Conservation (phyloP, 2,797 vertebrate genomes). For the Myripristis murdjan region DNA sequence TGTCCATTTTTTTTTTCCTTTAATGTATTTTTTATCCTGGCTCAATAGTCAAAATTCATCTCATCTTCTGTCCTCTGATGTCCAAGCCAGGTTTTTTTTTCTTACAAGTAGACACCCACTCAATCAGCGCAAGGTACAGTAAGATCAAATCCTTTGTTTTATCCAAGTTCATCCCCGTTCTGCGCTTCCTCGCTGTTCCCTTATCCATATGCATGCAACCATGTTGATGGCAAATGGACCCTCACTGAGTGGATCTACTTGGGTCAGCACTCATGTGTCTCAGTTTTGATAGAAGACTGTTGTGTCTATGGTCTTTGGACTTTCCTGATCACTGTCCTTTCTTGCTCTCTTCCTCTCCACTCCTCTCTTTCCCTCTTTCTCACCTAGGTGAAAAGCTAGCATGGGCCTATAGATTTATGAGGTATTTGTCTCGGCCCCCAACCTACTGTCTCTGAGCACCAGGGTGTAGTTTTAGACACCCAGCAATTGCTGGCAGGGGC, state of each 20-base stretch:
- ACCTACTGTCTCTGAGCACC: constrained; percentile 53
- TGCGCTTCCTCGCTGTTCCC: background rate
- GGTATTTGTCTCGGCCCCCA: constrained; percentile 52
- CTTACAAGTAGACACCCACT: background rate
- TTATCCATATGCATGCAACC: background rate
- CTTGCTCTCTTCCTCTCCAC: constrained; percentile 30
- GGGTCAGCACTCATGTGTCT: background rate
- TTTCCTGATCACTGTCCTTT: background rate
- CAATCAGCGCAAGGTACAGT: no score
- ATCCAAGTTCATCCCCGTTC: constrained; percentile 9
- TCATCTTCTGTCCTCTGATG: no score
- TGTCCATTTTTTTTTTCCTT: no score
- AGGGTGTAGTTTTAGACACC: constrained; percentile 72
- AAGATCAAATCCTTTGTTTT: background rate
- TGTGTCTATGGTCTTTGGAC: constrained; percentile 19
- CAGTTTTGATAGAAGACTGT: constrained; percentile 1
- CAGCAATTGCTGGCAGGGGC: constrained; percentile 12
- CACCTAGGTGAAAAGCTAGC: constrained; percentile 77
- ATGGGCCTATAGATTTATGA: constrained; percentile 77
- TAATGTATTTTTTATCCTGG: background rate
- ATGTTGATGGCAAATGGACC: constrained; percentile 8
- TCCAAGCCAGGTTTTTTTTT: no score
- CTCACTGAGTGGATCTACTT: constrained; percentile 3
- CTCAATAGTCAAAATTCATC: background rate
- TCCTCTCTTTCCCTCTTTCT: constrained; percentile 63